Evolutionary conservation across 1,140 invertebrate species (phyloP).

Genomic region (Harlomillsia oculata): DNA sequence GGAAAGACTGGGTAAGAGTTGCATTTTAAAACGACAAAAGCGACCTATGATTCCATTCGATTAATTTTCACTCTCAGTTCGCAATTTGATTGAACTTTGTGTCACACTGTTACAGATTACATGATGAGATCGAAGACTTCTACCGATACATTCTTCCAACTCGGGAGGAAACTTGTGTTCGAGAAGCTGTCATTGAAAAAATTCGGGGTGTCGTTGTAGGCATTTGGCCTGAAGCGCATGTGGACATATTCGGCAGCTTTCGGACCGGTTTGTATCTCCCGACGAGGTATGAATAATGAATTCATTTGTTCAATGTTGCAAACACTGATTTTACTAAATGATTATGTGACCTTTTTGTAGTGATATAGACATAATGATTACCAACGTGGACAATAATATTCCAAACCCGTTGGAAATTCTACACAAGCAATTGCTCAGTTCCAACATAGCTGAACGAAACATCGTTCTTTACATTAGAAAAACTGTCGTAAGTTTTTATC

Average conservation of each 20-base stretch:
- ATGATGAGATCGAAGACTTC: constrained; percentile 95
- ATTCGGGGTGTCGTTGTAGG: constrained; percentile 76
- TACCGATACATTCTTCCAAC: constrained; percentile 87
- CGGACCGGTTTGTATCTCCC: constrained; percentile 88
- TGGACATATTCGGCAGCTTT: constrained; percentile 93
- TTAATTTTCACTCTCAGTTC: background rate
- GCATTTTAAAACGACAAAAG: no score
- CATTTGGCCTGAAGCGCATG: constrained; percentile 80
- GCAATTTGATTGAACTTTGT: background rate
- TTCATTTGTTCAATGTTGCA: background rate
- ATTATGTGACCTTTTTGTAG: background rate
- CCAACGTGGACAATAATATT: background rate
- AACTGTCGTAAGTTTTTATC: background rate
- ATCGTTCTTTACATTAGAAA: background rate
- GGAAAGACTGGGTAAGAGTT: no score
- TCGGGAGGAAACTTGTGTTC: constrained; percentile 73
- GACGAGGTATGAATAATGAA: constrained; percentile 46
- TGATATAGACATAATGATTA: background rate
- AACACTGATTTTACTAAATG: background rate
- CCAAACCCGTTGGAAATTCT: constrained; percentile 39
- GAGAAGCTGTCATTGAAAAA: constrained; percentile 72
- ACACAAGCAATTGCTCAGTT: background rate
- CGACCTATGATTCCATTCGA: background rate
- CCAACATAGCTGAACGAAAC: background rate
- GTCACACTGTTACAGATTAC: constrained; percentile 53